Evolutionary conservation across 2,888 invertebrate species (phyloP), one percentile per base, ranked within the genome.

Genomic region (Napeogenes sylphis): DNA sequence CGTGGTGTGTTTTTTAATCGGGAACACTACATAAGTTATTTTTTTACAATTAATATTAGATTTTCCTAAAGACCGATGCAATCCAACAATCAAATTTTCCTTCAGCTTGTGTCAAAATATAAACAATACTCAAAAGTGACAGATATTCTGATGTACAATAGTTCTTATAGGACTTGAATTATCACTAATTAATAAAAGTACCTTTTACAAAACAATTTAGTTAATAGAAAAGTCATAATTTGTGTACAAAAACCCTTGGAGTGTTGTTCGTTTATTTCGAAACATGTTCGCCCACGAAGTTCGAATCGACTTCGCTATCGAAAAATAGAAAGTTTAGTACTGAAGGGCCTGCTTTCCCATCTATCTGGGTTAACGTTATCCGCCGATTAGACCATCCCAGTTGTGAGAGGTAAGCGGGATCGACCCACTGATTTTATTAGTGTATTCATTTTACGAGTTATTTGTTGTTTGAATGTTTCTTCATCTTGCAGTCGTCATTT

Each of bases 311-410:
- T 83, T 82, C 77, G 80, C 84, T 83, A 85, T 87, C 83, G 84
- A 88, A 89, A 90, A 87, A 88, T 90, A 90, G 90, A 90, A 90
- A 90, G 90, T 85, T 81, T 85, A 83, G 81, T 84, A 85, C 88
- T 79, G 66, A 71, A 85, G 85, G 87, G 86, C 85, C 87, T 82
- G 84, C 87, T 87, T 86, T 87, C 83, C 81, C 74, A 73, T 75
- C 68, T 80, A 85, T 83, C 82, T 87, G 71, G 87, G 87, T 85
- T 84, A 82, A 80, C 77, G 70, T 71, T 69, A 73, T 69, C 68
- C 59, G 65, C 62, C 64, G 68, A 68, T 71, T 68, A 66, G 62
- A 62, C 62, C 61, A 63, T 62, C 65, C 60, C 57, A 58, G 58
- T 68, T 63, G 59, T 68, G 68, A 63, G 67, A 63, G 63, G 68